Evolutionary conservation across 1,140 invertebrate genomes (phyloP).

Genomic region (Meteorus sp.): DNA sequence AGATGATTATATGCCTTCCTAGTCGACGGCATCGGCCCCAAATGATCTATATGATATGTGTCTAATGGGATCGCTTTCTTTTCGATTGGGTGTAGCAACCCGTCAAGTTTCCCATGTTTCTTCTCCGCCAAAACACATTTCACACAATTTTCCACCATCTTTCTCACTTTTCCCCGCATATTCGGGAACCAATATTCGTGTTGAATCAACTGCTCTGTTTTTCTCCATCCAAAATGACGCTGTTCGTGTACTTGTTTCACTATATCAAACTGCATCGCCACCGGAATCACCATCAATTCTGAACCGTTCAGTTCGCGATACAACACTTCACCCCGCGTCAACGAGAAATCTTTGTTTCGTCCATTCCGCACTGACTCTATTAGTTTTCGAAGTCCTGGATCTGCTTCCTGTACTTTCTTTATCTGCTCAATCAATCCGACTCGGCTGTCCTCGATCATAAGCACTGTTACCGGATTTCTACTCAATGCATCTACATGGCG

Average conservation of each 20-base stretch:
- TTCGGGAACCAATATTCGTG: constrained; percentile 20
- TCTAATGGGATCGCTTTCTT: constrained; percentile 32
- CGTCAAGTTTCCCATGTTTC: constrained; percentile 32
- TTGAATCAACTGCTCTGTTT: constrained; percentile 40
- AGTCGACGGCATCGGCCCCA: constrained; percentile 40
- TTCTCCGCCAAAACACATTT: constrained; percentile 37
- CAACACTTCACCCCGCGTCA: constrained; percentile 5
- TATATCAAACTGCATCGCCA: constrained; percentile 24
- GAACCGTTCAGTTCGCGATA: constrained; percentile 11
- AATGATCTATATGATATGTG: constrained; percentile 30
- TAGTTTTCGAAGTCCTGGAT: constrained; percentile 2
- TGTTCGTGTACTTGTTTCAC: constrained; percentile 33
- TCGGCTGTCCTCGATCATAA: neutral
- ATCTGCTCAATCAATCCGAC: constrained; percentile 1
- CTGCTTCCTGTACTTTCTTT: constrained; percentile 20
- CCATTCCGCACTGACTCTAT: neutral
- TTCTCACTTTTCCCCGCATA: neutral
- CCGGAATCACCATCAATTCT: constrained; percentile 23
- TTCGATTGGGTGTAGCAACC: constrained; percentile 38
- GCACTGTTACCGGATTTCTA: constrained; percentile 25
- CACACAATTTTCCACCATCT: constrained; percentile 41
- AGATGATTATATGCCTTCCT: constrained; percentile 52
- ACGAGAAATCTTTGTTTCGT: no score
- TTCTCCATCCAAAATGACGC: constrained; percentile 46
- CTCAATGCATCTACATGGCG: constrained; percentile 47